phyloP scores from a whole-genome alignment of 2,113 vertebrate species.

The Actinemys pallida region DNA sequence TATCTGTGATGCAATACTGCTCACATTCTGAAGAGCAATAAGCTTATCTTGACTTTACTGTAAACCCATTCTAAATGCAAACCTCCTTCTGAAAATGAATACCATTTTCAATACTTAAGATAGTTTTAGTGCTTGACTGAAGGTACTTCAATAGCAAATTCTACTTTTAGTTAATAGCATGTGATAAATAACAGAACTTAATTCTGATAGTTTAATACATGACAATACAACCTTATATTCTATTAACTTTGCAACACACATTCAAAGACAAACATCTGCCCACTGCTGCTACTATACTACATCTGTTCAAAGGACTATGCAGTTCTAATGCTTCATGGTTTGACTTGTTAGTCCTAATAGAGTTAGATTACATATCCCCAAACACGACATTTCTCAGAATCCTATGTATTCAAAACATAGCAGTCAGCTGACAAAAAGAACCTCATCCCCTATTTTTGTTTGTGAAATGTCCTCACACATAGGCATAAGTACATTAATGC shows the following conservation, averaged over 20 bases:
- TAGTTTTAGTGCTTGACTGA: neutral
- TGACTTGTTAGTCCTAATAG: neutral
- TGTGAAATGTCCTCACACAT: neutral
- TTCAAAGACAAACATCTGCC: slow-evolving; percentile 2
- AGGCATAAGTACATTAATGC: neutral
- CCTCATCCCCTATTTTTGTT: neutral
- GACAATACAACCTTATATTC: neutral
- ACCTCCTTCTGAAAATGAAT: neutral
- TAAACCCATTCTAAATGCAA: neutral
- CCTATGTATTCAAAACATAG: neutral
- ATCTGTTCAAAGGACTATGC: neutral
- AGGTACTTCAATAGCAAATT: neutral
- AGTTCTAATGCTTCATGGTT: neutral
- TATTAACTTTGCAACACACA: neutral
- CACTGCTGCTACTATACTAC: accelerated
- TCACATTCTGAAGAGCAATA: neutral
- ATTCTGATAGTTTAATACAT: neutral
- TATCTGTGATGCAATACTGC: neutral
- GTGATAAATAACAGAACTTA: neutral
- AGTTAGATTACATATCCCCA: neutral
- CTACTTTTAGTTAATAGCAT: neutral
- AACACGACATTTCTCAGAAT: neutral
- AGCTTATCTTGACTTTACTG: neutral
- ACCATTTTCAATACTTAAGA: neutral
- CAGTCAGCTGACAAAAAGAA: neutral